Base-by-base conservation (phyloP, 2,797 vertebrate genomes). In the Coccyzus lansbergi region DNA sequence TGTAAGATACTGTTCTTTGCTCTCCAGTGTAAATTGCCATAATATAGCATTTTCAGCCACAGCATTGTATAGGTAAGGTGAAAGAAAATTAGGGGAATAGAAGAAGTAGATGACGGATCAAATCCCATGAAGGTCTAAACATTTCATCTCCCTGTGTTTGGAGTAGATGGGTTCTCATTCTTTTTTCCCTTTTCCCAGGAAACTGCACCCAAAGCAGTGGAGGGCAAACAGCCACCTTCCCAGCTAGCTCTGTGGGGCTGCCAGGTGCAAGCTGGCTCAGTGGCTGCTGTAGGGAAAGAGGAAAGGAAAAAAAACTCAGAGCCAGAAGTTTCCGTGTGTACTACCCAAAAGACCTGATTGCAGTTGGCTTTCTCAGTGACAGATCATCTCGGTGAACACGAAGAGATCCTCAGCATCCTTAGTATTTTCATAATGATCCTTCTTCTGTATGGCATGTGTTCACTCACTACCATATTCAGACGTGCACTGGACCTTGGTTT, bases 151-250 rank as follows among this genome's bases (percentile, higher is more conserved):
- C 12, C 21, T 1, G 0, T 24, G n/a, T 42, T 65, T 38, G 56
- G 36, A 26, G 36, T 5, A 0, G 0, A 46, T 16, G 22, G 3
- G 14, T 56, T 16, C 34, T 42, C 0, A 0, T 51, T 33, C 7
- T 10, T n/a, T 71, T 52, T 15, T 59, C 10, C 22, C 3, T 29
- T 7, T 80, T 10, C n/a, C 9, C 22, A 76, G 21, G 15, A 21
- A 88, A 80, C 12, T 3, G 2, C 6, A 81, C 24, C 53, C 17
- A 63, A 55, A 49, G 33, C 29, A 69, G 24, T 1, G 0, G 65
- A 33, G 49, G 19, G 13, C 29, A 52, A 80, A 6, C 0, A 0
- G n/a, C 19, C 3, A 1, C n/a, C 25, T 86, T 46, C 6, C 33
- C 3, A 2, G 8, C 28, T 59, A 26, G 38, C 67, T 68, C 11